Base-by-base conservation (phyloP, 2,113 vertebrate genomes). In the Hirundichthys speculiger region DNA sequence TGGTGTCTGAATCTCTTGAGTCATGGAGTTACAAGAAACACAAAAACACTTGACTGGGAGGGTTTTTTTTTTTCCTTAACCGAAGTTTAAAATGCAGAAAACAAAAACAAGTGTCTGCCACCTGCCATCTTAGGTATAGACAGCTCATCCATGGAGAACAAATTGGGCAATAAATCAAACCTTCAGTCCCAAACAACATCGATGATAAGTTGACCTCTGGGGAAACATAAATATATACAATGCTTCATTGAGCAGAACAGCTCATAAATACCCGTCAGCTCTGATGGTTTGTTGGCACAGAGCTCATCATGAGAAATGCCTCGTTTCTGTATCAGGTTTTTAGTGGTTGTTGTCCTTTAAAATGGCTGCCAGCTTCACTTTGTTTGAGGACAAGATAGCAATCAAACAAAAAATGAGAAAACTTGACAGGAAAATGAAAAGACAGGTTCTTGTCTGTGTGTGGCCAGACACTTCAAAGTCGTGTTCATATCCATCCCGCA, bases 101-200 rank as follows among this genome's bases (percentile, higher is more conserved):
- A 47, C 40, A 66, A 66, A 61, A 56, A 49, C 0, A 59, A 69
- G 21, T 55, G 43, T 9, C 25, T 40, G 15, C 53, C 10, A 12
- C 43, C 22, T 22, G 15, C 8, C 18, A 69, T 58, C 24, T 48
- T 41, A 27, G 40, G 16, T 59, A 64, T 40, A 60, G 30, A 67
- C 55, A 74, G 27, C 50, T 15, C 40, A 49, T 22, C 4, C 46
- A 45, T 40, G 27, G 57, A 70, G 19, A 42, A 5, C 49, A 27
- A 41, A 22, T 19, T 16, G 50, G 42, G 30, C 18, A 59, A 74
- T 80, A 12, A 67, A 83, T 86, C 46, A 86, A 73, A 69, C 58
- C 30, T 48, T 21, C 63, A 70, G 22, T 42, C 15, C 21, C 46
- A 70, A 73, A 65, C 54, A 54, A 55, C 39, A 42, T n/a, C 49